Evolutionary conservation across 2,888 invertebrate species (phyloP).

Genomic region (Mesodorylaimus sp.): DNA sequence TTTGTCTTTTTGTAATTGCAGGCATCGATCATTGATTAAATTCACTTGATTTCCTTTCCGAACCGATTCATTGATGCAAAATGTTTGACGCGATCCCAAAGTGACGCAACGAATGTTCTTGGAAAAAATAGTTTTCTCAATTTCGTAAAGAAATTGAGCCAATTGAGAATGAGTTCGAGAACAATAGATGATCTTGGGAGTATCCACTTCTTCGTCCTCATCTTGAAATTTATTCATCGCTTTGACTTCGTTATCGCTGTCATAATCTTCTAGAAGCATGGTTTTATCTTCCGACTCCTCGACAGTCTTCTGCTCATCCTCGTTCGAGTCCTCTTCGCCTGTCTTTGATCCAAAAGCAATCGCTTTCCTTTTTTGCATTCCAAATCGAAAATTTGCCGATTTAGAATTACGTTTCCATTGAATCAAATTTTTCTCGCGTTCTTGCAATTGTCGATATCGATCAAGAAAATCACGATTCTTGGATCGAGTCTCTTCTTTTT

Average conservation of each 20-base stretch:
- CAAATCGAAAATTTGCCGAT: neutral
- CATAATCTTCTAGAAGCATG: conserved; percentile 14
- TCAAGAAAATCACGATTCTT: too few species aligned
- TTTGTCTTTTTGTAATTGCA: conserved; percentile 22
- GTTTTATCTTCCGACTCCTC: conserved; percentile 11
- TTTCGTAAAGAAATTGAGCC: conserved; percentile 79
- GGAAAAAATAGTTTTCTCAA: conserved; percentile 56
- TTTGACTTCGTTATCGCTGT: conserved; percentile 20
- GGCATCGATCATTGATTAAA: conserved; percentile 58
- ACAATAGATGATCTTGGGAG: conserved; percentile 53
- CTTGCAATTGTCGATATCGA: too few species aligned
- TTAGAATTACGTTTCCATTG: neutral
- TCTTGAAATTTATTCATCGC: conserved; percentile 10
- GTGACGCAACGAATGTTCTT: conserved; percentile 38
- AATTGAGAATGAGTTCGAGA: conserved; percentile 92
- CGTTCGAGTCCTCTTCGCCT: conserved; percentile 8
- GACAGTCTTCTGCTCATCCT: conserved; percentile 17
- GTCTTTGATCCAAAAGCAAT: too few species aligned
- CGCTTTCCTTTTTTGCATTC: neutral
- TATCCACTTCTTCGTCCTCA: conserved; percentile 10
- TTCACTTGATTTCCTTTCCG: conserved; percentile 49
- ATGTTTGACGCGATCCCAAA: conserved; percentile 39
- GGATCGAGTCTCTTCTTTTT: too few species aligned
- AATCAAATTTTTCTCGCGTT: too few species aligned
- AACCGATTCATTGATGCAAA: conserved; percentile 70